Conservation (phyloP, 2,113 vertebrate species). For the Engystomops pustulosus region DNA sequence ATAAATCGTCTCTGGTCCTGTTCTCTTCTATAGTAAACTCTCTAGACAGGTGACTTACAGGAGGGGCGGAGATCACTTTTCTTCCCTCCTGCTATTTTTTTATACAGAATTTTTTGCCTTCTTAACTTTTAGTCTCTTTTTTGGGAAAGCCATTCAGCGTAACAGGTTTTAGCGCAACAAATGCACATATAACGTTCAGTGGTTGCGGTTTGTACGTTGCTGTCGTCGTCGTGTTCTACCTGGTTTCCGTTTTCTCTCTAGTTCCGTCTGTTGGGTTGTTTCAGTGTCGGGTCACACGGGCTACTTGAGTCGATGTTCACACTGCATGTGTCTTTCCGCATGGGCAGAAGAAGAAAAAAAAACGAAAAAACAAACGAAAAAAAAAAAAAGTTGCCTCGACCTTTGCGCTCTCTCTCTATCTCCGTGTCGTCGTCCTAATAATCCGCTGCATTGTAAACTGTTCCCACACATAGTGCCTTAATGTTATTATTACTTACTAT, state of each 20-base stretch:
- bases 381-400: constrained; percentile 81
- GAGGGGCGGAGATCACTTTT: constrained; percentile 79
- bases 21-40: constrained; percentile 94
- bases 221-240: constrained; percentile 80
- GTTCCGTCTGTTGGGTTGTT: constrained; percentile 80
- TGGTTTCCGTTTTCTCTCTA: constrained; percentile 86
- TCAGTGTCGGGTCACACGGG: constrained; percentile 92
- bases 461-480: constrained; percentile 99
- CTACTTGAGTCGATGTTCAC: constrained; percentile 86
- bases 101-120: constrained; percentile 99
- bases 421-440: constrained; percentile 91
- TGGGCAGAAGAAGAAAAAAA: constrained; percentile 81
- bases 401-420: no score
- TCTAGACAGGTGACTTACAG: constrained; percentile 93
- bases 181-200: constrained; percentile 89
- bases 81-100: constrained; percentile 96
- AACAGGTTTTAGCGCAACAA: constrained; percentile 89
- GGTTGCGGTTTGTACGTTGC: constrained; percentile 85
- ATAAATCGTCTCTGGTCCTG: constrained; percentile 93
- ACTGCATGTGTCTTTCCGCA: constrained; percentile 99
- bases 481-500: constrained; percentile 96
- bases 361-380: constrained; percentile 71
- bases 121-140: constrained; percentile 97
- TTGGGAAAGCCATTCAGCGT: constrained; percentile 98
- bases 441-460: constrained; percentile 97